Evolutionary conservation across 2,797 vertebrate species (phyloP).

Genomic region (Cryptoblepharus egeriae): DNA sequence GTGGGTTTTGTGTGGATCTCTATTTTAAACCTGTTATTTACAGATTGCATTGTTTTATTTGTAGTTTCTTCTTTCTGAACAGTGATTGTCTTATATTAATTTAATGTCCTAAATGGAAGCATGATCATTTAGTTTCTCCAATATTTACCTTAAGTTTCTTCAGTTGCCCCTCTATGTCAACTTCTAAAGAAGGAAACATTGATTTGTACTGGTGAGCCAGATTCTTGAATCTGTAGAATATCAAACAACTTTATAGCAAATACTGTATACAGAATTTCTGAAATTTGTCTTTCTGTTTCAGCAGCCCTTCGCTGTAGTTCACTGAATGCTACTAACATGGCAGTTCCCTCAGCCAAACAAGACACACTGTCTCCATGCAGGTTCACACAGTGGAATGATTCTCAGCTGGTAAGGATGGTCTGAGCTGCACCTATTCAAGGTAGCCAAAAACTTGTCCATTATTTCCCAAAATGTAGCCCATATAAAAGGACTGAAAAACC

Average conservation of each 20-base stretch:
- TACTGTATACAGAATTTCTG: neutral
- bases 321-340: neutral
- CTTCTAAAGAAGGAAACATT: conserved; percentile 91
- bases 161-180: conserved; percentile 90
- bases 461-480: too few species aligned
- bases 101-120: neutral
- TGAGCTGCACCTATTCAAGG: neutral
- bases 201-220: conserved; percentile 93
- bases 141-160: conserved; percentile 90
- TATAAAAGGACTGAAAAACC: too few species aligned
- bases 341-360: neutral
- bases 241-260: neutral
- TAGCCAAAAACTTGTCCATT: neutral
- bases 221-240: conserved; percentile 89
- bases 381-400: neutral
- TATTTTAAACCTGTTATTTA: neutral
- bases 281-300: neutral
- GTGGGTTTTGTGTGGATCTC: neutral
- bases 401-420: too few species aligned
- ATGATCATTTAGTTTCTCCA: neutral
- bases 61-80: neutral
- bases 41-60: neutral
- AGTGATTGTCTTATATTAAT: neutral
- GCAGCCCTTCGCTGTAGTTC: conserved; percentile 26
- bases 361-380: neutral